Base-by-base conservation (phyloP, 1,140 invertebrate genomes). In the Cydia pomonella region DNA sequence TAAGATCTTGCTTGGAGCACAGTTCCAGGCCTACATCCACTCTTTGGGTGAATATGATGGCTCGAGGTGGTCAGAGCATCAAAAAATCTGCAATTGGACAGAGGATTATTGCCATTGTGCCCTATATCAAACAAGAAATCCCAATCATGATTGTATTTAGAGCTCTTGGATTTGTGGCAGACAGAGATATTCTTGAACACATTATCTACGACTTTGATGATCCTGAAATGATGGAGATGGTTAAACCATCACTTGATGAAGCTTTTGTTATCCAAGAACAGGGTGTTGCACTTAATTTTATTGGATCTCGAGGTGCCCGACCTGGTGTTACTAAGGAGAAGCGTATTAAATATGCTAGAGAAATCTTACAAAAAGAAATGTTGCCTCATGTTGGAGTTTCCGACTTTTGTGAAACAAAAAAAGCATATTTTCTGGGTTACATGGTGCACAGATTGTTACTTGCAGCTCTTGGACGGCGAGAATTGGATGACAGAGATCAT, bases 191-290 rank as follows among this genome's bases (percentile, higher is more conserved):
- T 84, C 93, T 99, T 7, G 99, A 99, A 88, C 99, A 99, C 85
- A 99, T 99, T 74, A 99, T 99, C 83, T 99, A 99, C 91, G 99
- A 99, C 84, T 99, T 99, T 94, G 97, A 99, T 92, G 99, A 99
- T 94, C 98, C 98, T 27, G 99, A 99, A 94, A 99, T 99, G 98
- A 99, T 99, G 98, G 99, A 99, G 95, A 99, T 99, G 98, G 98
- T 97, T 0, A 99, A 99, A 92, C 99, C 99, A 4, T 99, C 98
- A 0, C 93, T 99, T 63, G 99, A 99, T 94, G 99, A 99, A 94
- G 99, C 99, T 64, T 99, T 99, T 94, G 99, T 99, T 0, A 99
- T 99, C 85, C 98, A 99, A 94, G 99, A 99, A 92, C 99, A 99
- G 91, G 98, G 98, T 94, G 98, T 99, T 4, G 99, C 99, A 16